Base-by-base conservation (phyloP, 2,888 invertebrate species). In the Amiota mariae region DNA sequence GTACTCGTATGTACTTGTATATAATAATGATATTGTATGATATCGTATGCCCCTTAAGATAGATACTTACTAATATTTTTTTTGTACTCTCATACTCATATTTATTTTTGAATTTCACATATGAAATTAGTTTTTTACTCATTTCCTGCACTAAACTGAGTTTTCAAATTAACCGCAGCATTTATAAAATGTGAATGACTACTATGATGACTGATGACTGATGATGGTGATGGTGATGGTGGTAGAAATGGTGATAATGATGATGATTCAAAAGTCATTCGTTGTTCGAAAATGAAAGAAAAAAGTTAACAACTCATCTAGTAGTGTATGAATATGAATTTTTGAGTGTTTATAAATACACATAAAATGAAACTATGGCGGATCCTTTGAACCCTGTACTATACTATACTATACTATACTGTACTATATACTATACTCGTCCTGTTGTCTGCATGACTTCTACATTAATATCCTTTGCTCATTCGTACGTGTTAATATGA, bases 401-500 rank as follows among this genome's bases (percentile, higher is more conserved):
- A n/a, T n/a, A n/a, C 12, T n/a, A 4, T 51, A n/a, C 54, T 70
- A 57, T 72, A 71, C 68, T 36, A 36, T 36, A 36, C 36, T 36
- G 54, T 51, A n/a, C 13, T 51, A n/a, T n/a, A n/a, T 72, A 71
- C 68, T 36, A 36, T 36, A 36, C 36, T 36, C 36, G 71, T 71
- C 56, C 74, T 73, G 75, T 49, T 71, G 71, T 75, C 73, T 20
- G 74, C 49, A 68, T 72, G 72, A 70, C 77, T 77, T 82, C 81
- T 85, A 82, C 84, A 85, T 85, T 85, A 86, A 86, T 86, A 86
- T 85, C 80, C 88, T 87, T 84, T 87, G 88, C 83, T 88, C 87
- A 87, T 84, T 88, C 88, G 87, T 88, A 88, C 88, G 88, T 88
- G 88, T 88, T 88, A 88, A 88, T 88, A 87, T 88, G 88, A 88